Evolutionary conservation across 1,140 invertebrate species (phyloP).

Genomic region (Ridgeia piscesae): DNA sequence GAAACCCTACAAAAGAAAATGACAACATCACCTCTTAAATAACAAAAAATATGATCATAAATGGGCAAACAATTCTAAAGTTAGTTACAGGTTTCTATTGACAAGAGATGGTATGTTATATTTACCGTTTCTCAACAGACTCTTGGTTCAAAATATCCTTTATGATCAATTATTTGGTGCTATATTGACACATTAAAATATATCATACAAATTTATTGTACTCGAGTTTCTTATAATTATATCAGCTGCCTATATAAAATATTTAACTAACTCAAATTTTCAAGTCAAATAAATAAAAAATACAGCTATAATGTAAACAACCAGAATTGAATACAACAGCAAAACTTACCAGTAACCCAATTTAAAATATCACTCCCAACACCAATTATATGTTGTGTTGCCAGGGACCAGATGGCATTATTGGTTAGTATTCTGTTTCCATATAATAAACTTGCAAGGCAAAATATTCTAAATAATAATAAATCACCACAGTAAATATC

Average conservation of each 20-base stretch:
- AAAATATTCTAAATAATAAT: no score
- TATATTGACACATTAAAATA: background rate
- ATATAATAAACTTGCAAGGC: no score
- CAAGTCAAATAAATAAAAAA: no score
- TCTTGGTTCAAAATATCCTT: background rate
- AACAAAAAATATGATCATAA: background rate
- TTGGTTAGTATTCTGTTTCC: no score
- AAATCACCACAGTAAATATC: no score
- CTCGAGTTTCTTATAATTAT: background rate
- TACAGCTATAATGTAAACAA: background rate
- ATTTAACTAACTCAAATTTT: background rate
- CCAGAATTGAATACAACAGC: background rate
- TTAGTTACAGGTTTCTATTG: background rate
- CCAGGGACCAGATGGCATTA: no score
- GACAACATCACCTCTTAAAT: background rate
- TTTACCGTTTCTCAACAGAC: no score
- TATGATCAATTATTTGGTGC: background rate
- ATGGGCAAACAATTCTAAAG: background rate
- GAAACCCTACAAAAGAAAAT: background rate
- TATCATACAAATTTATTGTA: background rate
- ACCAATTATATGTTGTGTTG: no score
- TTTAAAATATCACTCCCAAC: background rate
- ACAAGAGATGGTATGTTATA: no score
- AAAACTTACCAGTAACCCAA: conserved; percentile 14
- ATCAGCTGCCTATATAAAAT: no score